Conservation (phyloP, 2,113 vertebrate species). For the Dasypus novemcinctus region DNA sequence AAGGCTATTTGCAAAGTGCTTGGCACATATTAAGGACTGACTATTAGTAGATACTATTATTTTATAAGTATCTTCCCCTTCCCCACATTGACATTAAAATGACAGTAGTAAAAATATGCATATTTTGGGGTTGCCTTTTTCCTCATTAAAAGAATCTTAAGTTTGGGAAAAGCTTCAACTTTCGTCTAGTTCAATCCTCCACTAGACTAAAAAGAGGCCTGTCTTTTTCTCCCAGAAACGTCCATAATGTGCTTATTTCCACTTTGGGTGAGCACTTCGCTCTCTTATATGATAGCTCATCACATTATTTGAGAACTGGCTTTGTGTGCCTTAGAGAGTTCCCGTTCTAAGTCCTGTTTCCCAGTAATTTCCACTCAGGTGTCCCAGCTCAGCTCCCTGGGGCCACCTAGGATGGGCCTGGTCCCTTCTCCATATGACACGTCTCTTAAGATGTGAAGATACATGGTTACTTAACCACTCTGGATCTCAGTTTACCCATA, state of each 20-base stretch:
- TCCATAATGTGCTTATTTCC: rapidly evolving
- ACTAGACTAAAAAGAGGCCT: neutral
- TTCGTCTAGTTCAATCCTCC: neutral
- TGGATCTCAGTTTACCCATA: neutral
- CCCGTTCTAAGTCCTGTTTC: neutral
- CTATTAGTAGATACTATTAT: neutral
- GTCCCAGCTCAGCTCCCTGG: neutral
- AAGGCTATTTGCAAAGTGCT: neutral
- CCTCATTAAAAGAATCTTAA: neutral
- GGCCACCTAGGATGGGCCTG: neutral
- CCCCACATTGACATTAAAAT: neutral
- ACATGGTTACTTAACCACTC: neutral
- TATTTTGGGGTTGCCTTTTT: neutral
- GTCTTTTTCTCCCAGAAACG: neutral
- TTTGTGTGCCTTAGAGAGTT: neutral
- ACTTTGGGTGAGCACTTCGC: rapidly evolving
- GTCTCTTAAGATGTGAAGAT: neutral
- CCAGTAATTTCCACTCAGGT: neutral
- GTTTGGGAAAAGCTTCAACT: neutral
- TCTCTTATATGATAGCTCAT: rapidly evolving
- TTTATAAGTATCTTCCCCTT: neutral
- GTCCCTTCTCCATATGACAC: neutral
- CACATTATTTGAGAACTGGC: neutral
- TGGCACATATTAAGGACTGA: neutral
- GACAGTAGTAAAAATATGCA: neutral